Base-by-base conservation (phyloP, 2,888 invertebrate species). In the Acleris laterana region DNA sequence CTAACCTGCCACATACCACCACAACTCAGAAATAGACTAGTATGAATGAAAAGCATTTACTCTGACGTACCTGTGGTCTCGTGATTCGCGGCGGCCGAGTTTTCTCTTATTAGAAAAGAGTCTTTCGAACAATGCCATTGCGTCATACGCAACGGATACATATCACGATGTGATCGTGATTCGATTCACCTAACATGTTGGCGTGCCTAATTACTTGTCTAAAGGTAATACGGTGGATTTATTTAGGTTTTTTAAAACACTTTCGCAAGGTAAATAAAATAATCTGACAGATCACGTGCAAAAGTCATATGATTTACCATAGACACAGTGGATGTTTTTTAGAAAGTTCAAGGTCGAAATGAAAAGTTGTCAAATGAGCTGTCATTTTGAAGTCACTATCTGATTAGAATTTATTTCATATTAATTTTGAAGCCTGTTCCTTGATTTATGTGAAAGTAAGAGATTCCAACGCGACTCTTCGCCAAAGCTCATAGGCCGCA, bases 61-160 rank as follows among this genome's bases (percentile, higher is more conserved):
- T 70, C 71, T 79, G 87, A 93, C 89, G 89, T 93, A 93, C 94
- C 93, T 89, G 88, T 83, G 82, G 85, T 90, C 84, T 84, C 83
- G 86, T 83, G 82, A 80, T 83, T 87, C 87, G 78, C 79, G 81
- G 81, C 80, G 78, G 73, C 77, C 86, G 75, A 91, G 84, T 87
- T 93, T 92, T 92, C 93, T 94, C 88, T 94, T 95, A 85, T 94
- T 92, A 79, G 94, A 93, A 89, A 96, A 95, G 76, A 96, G 88
- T 93, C 95, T 96, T 83, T 95, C 95, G 85, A 96, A 94, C 89
- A 96, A 93, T 93, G 96, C 95, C 96, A 96, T 96, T 88, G 90
- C 93, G 76, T 88, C 80, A 84, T 76, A 78, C 75, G 75, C 79
- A 79, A 76, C 83, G 83, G 86, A 79, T 57, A 52, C 19, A 46